These are phyloP conservation scores for Drosophila koepferae DNA, from an alignment of 2,888 invertebrate genomes.

Conservation along the genomic window DNA sequence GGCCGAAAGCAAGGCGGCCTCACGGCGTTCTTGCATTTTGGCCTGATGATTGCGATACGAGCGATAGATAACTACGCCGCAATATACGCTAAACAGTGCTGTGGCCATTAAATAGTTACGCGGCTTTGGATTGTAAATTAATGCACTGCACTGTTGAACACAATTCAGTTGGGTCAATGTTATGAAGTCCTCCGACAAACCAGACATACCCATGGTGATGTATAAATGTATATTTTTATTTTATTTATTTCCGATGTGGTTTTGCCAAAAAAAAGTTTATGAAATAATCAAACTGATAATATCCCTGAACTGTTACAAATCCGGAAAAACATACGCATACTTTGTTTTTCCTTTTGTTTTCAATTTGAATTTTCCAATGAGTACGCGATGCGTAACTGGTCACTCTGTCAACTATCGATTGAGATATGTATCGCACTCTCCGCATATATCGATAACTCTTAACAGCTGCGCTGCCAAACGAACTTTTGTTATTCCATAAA, in stretches of 20 bases:
- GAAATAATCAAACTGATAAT: not conserved
- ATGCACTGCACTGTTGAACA: slow-evolving; percentile 25
- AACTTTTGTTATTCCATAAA: slow-evolving; percentile 54
- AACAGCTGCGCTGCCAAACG: slow-evolving; percentile 1
- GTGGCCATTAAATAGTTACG: slow-evolving; percentile 27
- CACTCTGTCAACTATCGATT: slow-evolving; percentile 24
- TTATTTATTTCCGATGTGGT: not conserved
- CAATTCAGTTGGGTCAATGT: slow-evolving; percentile 34
- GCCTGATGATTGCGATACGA: slow-evolving; percentile 22
- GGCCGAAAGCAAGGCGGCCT: not conserved
- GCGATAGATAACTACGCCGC: slow-evolving; percentile 42
- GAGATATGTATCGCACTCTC: slow-evolving; percentile 2
- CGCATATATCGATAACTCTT: slow-evolving; percentile 9
- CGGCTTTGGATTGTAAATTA: slow-evolving; percentile 18
- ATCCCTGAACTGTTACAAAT: not conserved
- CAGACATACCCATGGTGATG: slow-evolving; percentile 23
- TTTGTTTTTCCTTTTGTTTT: not conserved
- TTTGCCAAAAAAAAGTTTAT: not conserved
- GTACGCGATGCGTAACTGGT: slow-evolving; percentile 16
- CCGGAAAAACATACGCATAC: not conserved
- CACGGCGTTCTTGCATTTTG: not conserved
- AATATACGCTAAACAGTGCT: slow-evolving; percentile 38
- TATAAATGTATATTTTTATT: not conserved
- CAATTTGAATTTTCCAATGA: not conserved
- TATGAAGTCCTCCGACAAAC: slow-evolving; percentile 19